Evolutionary conservation across 30 jellyfish, hydroid and myxozoan genomes (phyloP).

Genomic region (Rhopilema esculentum): DNA sequence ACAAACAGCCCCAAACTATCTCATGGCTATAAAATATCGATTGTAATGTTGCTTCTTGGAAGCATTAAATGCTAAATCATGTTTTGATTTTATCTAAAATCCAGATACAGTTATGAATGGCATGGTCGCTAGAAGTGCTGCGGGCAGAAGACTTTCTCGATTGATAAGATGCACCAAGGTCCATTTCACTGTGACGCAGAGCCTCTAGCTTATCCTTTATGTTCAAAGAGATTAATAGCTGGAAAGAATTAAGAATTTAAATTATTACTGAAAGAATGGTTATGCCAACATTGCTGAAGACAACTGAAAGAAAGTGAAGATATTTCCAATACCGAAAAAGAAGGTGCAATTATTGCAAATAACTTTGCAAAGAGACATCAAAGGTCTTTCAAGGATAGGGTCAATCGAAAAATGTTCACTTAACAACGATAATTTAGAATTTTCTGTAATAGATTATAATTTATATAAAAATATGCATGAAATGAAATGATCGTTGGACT

Average conservation of each 20-base stretch:
- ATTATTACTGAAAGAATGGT: no score
- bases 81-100: conserved; percentile 26
- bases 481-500: no score
- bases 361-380: neutral
- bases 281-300: no score
- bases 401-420: no score
- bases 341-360: neutral
- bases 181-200: conserved; percentile 12
- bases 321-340: no score
- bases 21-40: neutral
- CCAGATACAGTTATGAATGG: conserved; percentile 42
- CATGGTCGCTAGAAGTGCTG: conserved; percentile 33
- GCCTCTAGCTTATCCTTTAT: conserved; percentile 57
- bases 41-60: neutral
- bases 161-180: conserved; percentile 35
- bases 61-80: neutral
- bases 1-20: neutral
- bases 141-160: conserved; percentile 52
- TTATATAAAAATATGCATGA: no score
- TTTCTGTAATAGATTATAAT: no score
- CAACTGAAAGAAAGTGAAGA: no score
- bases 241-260: neutral
- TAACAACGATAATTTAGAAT: no score
- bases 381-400: neutral
- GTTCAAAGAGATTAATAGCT: conserved; percentile 40